A percentile compares a stretch with the other conserved stretches of the same genome.
Evolutionary conservation across 1,140 invertebrate species (phyloP).

Genomic region (Batillaria attramentaria): DNA sequence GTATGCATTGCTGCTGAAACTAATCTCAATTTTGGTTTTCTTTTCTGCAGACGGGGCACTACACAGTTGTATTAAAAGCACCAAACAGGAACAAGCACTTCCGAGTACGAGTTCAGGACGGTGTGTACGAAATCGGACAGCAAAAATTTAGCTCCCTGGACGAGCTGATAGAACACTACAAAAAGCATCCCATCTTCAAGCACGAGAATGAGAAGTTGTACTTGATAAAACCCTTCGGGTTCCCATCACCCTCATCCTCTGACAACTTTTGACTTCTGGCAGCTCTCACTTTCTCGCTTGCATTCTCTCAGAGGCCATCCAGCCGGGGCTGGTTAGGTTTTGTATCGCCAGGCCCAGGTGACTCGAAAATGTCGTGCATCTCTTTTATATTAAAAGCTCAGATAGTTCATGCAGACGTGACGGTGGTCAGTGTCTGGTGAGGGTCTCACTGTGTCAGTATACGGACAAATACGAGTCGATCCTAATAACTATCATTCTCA

Average conservation of each 20-base stretch:
- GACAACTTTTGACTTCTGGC: slow-evolving; percentile 28
- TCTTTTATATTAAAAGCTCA: no score
- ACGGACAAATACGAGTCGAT: no score
- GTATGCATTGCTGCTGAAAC: no score
- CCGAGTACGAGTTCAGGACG: slow-evolving; percentile 93
- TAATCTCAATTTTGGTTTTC: no score
- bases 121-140: slow-evolving; percentile 96
- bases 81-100: slow-evolving; percentile 99
- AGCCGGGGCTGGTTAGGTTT: no score
- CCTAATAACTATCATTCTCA: no score
- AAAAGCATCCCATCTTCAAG: slow-evolving; percentile 96
- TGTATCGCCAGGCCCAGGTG: no score
- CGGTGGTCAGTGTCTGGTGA: not conserved
- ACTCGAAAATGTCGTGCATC: no score
- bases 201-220: slow-evolving; percentile 69
- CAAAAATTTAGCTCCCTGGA: slow-evolving; percentile 96
- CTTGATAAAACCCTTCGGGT: slow-evolving; percentile 67
- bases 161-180: slow-evolving; percentile 98
- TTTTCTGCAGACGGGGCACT: slow-evolving; percentile 93
- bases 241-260: slow-evolving; percentile 34
- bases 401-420: no score
- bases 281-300: not conserved
- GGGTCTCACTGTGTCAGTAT: no score
- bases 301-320: no score
- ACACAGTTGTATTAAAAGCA: slow-evolving; percentile 98